These are phyloP conservation scores for Myotis pilosus DNA, from an alignment of 2,797 vertebrate species.

Conservation along the genomic window DNA sequence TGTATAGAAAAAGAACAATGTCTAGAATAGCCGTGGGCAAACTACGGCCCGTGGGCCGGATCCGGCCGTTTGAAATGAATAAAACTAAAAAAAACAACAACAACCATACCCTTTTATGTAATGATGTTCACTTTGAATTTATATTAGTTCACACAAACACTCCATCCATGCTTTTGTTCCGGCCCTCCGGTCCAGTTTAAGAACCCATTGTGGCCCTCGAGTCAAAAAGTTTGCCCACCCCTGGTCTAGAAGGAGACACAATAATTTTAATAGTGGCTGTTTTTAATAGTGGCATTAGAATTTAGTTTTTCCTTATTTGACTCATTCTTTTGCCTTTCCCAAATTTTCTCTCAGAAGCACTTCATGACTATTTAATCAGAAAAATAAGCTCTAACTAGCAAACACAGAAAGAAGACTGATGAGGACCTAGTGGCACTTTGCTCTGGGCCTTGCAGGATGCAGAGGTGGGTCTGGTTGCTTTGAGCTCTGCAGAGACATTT, in stretches of 20 bases:
- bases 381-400: constrained; percentile 49
- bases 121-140: too few species aligned
- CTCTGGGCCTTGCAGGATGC: background rate
- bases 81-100: too few species aligned
- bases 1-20: constrained; percentile 1
- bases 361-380: constrained; percentile 35
- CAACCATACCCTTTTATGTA: too few species aligned
- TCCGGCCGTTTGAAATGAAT: too few species aligned
- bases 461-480: background rate
- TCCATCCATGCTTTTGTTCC: too few species aligned
- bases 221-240: too few species aligned
- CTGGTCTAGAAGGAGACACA: background rate
- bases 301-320: background rate
- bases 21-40: background rate
- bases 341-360: constrained; percentile 7
- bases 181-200: too few species aligned
- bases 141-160: too few species aligned
- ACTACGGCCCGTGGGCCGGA: too few species aligned
- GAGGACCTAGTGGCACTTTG: background rate
- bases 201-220: too few species aligned
- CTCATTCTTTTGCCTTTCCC: constrained; percentile 16
- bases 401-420: background rate
- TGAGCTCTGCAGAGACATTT: background rate
- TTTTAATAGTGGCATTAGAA: background rate
- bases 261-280: constrained; percentile 4